Conservation (phyloP, 2,888 invertebrate species). For the Sussaba pulchella region DNA sequence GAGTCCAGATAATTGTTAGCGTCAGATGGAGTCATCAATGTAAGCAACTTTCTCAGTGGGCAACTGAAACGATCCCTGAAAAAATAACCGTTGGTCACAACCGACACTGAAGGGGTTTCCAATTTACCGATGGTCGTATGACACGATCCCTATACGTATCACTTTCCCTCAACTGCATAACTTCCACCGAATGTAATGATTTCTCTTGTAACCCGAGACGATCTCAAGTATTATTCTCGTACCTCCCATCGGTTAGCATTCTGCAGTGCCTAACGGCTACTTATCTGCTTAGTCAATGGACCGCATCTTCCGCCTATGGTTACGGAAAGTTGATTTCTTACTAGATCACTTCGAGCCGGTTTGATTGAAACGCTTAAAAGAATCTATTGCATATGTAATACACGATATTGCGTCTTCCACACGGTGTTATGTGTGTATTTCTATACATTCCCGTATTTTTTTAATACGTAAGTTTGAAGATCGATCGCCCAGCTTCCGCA, state of each 20-base stretch:
- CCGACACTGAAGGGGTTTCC: not conserved
- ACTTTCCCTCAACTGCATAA: no score
- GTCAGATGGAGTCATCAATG: no score
- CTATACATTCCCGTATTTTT: slow-evolving; percentile 10
- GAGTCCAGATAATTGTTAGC: no score
- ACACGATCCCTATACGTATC: not conserved
- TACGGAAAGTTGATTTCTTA: slow-evolving; percentile 15
- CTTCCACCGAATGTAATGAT: not conserved
- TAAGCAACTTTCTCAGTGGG: no score
- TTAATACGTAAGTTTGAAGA: slow-evolving; percentile 49
- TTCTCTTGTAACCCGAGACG: not conserved
- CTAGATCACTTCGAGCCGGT: not conserved
- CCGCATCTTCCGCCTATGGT: slow-evolving; percentile 4
- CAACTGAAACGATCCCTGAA: no score
- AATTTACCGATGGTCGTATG: not conserved
- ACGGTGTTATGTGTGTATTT: not conserved
- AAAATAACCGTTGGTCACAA: no score
- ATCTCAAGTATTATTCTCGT: not conserved
- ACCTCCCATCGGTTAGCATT: not conserved
- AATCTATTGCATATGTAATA: slow-evolving; percentile 11
- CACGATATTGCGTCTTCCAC: not conserved
- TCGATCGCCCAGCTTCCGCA: slow-evolving; percentile 47
- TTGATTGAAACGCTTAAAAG: not conserved
- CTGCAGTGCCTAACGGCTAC: not conserved
- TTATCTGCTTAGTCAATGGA: not conserved